A percentile compares a stretch with the other conserved stretches of the same genome.
phyloP scores from a whole-genome alignment of 2,113 vertebrate genomes.

The Sylvia atricapilla region DNA sequence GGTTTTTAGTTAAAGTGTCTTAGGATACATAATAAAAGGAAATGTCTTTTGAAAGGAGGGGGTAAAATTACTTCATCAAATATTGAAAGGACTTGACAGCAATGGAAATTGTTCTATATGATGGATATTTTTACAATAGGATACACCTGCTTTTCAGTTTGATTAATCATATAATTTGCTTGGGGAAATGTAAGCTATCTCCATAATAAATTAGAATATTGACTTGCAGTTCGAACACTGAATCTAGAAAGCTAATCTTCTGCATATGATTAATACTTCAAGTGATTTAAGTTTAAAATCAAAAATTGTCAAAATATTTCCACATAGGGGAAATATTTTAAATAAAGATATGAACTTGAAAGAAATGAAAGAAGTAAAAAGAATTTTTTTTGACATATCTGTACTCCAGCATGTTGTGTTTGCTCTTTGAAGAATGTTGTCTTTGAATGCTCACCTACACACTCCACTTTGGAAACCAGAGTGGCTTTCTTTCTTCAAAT shows the following conservation, averaged over 20 bases:
- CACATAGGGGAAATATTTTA: constrained; percentile 2
- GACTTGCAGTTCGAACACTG: constrained; percentile 62
- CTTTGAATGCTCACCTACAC: neutral
- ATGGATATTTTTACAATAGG: constrained; percentile 65
- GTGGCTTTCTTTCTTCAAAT: constrained; percentile 11
- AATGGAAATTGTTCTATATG: constrained; percentile 72
- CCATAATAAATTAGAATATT: constrained; percentile 28
- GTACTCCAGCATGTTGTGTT: neutral
- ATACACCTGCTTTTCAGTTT: constrained; percentile 61
- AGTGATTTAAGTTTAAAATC: constrained; percentile 12
- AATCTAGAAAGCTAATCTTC: constrained; percentile 16
- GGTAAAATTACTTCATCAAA: constrained; percentile 82
- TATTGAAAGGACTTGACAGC: constrained; percentile 78
- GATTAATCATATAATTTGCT: constrained; percentile 66
- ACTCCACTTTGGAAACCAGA: constrained; percentile 22
- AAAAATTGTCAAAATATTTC: constrained; percentile 16
- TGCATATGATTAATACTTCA: constrained; percentile 41
- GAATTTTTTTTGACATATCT: neutral
- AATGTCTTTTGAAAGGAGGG: constrained; percentile 82
- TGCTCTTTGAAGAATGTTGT: constrained; percentile 28
- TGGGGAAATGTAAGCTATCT: constrained; percentile 52
- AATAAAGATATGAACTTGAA: neutral
- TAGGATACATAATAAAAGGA: constrained; percentile 96
- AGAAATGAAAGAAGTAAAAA: neutral
- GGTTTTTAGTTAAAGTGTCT: constrained; percentile 94